phyloP scores from a whole-genome alignment of 2,113 vertebrate genomes.

The Myrmophylax atrothorax region DNA sequence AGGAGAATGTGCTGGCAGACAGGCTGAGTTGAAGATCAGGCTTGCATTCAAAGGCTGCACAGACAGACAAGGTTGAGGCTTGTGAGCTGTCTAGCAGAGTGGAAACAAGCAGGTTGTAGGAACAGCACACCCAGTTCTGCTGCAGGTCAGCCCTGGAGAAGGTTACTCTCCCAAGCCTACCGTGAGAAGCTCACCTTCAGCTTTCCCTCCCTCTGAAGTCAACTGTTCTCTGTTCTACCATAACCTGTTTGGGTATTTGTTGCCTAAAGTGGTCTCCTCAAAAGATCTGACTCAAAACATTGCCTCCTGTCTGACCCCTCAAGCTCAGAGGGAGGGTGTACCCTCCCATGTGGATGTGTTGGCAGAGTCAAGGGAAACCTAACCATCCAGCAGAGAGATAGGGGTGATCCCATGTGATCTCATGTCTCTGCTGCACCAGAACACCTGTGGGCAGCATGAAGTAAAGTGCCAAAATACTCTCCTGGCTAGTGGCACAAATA shows the following conservation, averaged over 20 bases:
- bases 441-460: neutral
- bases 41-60: neutral
- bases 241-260: neutral
- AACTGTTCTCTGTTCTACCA: neutral
- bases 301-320: neutral
- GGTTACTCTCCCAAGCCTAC: neutral
- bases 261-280: neutral
- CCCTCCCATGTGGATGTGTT: accelerated
- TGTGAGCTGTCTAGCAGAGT: neutral
- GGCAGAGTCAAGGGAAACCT: neutral
- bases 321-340: neutral
- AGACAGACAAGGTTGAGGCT: neutral
- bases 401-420: accelerated
- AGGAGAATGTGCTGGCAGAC: neutral
- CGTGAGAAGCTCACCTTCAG: neutral
- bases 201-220: neutral
- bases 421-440: neutral
- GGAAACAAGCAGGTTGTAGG: neutral
- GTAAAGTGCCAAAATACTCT: neutral
- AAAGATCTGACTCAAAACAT: neutral
- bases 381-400: neutral
- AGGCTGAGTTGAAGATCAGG: neutral
- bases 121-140: neutral
- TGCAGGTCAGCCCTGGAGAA: neutral
- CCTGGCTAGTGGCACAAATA: neutral